Conservation (phyloP, 2,797 vertebrate species). For the Heliangelus exortis region DNA sequence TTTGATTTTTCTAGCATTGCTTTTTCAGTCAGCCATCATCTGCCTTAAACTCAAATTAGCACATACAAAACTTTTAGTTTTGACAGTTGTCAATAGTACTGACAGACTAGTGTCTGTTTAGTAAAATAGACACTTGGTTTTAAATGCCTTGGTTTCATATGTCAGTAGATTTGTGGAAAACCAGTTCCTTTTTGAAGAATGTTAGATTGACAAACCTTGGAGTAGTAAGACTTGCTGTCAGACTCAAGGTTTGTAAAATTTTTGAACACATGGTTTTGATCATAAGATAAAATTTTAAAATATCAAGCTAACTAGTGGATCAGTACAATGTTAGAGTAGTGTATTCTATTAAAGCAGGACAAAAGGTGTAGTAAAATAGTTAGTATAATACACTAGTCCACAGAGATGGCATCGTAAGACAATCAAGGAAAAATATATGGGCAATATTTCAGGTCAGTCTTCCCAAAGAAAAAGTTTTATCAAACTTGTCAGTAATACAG, state of each 20-base stretch:
- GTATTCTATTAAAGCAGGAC: background rate
- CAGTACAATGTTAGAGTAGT: background rate
- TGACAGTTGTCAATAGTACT: background rate
- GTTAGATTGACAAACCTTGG: background rate
- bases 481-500: background rate
- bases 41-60: background rate
- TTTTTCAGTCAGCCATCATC: background rate
- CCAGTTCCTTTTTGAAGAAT: background rate
- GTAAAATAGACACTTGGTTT: background rate
- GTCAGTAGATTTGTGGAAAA: background rate
- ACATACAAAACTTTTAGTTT: background rate
- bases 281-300: background rate
- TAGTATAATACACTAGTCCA: background rate
- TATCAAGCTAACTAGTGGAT: background rate
- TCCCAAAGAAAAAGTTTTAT: background rate
- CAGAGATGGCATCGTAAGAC: fast-evolving
- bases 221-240: background rate
- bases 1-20: background rate
- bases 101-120: background rate
- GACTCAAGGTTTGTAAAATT: background rate
- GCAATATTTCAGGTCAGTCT: background rate
- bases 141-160: background rate
- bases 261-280: background rate
- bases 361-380: background rate
- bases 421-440: background rate